Conservation (phyloP, 2,888 invertebrate genomes). For the Troides helena region DNA sequence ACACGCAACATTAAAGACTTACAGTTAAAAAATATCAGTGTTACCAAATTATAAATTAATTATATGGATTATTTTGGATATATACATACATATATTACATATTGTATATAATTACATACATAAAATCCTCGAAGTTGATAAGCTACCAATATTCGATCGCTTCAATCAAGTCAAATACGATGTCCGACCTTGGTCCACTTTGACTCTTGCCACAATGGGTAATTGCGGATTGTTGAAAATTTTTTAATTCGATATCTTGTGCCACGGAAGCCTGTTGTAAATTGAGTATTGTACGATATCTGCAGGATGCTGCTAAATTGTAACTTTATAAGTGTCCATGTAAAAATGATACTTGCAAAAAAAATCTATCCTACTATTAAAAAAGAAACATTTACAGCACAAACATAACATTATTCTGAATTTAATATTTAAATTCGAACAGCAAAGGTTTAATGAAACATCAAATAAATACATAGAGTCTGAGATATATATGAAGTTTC, state of each 20-base stretch:
- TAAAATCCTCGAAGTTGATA: conserved; percentile 11
- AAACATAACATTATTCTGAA: no score
- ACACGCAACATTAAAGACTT: neutral
- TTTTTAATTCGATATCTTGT: conserved; percentile 4
- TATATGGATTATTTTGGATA: neutral
- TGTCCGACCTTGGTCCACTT: conserved; percentile 18
- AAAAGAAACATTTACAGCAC: no score
- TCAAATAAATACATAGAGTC: no score
- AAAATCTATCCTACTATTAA: no score
- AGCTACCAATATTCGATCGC: conserved; percentile 13
- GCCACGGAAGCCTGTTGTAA: neutral
- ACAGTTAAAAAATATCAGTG: neutral
- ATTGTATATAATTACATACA: conserved; percentile 4
- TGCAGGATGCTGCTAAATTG: neutral
- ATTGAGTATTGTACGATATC: conserved; percentile 10
- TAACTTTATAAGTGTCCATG: neutral
- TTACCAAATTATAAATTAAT: neutral
- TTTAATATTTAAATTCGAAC: no score
- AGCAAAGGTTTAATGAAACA: no score
- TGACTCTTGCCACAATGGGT: conserved; percentile 17
- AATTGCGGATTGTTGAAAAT: conserved; percentile 16
- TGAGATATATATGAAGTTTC: neutral
- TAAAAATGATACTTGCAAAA: neutral
- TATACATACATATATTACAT: neutral
- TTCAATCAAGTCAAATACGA: conserved; percentile 19